Evolutionary conservation across 2,797 vertebrate species (phyloP).

Genomic region (Naso thynnoides): DNA sequence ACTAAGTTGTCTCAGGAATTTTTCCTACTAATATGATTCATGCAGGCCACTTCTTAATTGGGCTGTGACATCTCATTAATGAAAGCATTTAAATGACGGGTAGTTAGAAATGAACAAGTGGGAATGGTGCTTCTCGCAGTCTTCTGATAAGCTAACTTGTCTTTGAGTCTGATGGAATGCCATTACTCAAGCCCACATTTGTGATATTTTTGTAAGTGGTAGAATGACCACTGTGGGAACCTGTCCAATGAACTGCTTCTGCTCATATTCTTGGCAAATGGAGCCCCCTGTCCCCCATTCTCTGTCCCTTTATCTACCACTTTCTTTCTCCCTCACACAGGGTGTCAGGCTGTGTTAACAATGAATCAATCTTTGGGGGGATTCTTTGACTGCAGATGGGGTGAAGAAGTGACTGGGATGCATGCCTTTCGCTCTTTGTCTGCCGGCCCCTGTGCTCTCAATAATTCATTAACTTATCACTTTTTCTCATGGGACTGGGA

Average conservation of each 20-base stretch:
- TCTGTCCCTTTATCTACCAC: slow-evolving; percentile 83
- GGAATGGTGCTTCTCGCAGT: slow-evolving; percentile 8
- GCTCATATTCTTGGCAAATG: slow-evolving; percentile 84
- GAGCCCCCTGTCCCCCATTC: slow-evolving; percentile 83
- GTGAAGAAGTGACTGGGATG: slow-evolving; percentile 83
- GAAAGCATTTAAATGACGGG: slow-evolving; percentile 3
- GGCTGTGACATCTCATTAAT: slow-evolving; percentile 13
- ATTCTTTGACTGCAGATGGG: slow-evolving; percentile 89
- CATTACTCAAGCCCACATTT: slow-evolving; percentile 70
- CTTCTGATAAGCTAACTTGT: slow-evolving; percentile 56
- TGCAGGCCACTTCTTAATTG: not conserved
- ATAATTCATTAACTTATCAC: slow-evolving; percentile 87
- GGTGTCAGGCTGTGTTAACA: slow-evolving; percentile 89
- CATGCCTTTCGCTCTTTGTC: slow-evolving; percentile 82
- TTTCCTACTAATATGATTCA: not conserved
- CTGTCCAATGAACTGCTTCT: slow-evolving; percentile 79
- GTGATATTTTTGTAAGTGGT: slow-evolving; percentile 68
- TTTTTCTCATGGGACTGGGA: slow-evolving; percentile 78
- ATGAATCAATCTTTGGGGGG: slow-evolving; percentile 89
- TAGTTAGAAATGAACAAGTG: slow-evolving; percentile 16
- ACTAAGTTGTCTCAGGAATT: not conserved
- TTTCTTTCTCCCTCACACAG: slow-evolving; percentile 84
- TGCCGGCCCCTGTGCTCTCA: slow-evolving; percentile 77
- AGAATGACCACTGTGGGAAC: slow-evolving; percentile 83
- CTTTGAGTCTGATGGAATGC: slow-evolving; percentile 71